Conservation (phyloP, 2,888 invertebrate genomes). For the Mythimna pallens region DNA sequence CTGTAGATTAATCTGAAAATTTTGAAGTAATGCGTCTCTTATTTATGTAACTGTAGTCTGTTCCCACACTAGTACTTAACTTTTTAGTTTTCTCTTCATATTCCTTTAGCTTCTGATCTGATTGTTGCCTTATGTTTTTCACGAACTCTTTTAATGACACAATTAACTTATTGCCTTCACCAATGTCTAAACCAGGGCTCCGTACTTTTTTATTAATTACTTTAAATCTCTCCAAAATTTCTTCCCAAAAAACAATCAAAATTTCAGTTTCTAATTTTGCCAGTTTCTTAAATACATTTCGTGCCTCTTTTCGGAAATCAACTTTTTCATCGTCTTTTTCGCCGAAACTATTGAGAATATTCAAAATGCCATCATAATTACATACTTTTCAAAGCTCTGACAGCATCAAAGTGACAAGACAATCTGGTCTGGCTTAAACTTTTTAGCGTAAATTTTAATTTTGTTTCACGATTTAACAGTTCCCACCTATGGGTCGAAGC, state of each 20-base stretch:
- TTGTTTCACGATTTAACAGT: not conserved
- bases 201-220: not conserved
- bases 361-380: not conserved
- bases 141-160: not conserved
- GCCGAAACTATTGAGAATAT: not conserved
- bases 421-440: slow-evolving; percentile 1
- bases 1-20: slow-evolving; percentile 4
- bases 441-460: not conserved
- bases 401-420: not conserved
- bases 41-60: not conserved
- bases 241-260: too few species aligned
- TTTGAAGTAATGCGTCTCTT: slow-evolving; percentile 8
- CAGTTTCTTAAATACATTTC: too few species aligned
- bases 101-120: slow-evolving; percentile 1
- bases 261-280: too few species aligned
- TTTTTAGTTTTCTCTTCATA: not conserved
- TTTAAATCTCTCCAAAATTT: too few species aligned
- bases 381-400: not conserved
- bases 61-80: not conserved
- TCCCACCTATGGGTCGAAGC: not conserved
- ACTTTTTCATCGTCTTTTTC: too few species aligned
- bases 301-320: too few species aligned
- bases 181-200: not conserved
- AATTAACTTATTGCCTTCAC: not conserved
- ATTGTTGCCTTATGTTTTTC: not conserved